These are phyloP conservation scores for Lagria hirta DNA, from an alignment of 2,888 invertebrate species.

Conservation along the genomic window DNA sequence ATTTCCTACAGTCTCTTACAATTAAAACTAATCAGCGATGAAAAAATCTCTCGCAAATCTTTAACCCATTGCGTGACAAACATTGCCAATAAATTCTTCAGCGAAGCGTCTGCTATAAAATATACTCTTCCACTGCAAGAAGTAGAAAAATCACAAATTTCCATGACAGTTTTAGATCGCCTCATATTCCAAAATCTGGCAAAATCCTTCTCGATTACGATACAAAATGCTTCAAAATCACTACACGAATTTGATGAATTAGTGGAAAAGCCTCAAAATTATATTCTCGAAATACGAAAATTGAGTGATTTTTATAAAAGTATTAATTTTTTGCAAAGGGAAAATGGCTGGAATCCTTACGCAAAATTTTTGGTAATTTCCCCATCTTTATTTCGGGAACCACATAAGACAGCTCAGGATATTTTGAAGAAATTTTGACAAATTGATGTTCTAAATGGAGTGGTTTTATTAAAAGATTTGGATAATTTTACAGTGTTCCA, in stretches of 20 bases:
- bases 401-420: not conserved
- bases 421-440: slow-evolving; percentile 11
- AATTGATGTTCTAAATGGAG: slow-evolving; percentile 10
- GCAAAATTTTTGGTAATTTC: slow-evolving; percentile 25
- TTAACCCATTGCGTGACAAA: slow-evolving; percentile 8
- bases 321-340: slow-evolving; percentile 4
- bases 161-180: slow-evolving; percentile 2
- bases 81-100: slow-evolving; percentile 5
- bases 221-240: not conserved
- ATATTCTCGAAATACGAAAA: slow-evolving; percentile 16
- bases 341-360: slow-evolving; percentile 22
- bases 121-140: slow-evolving; percentile 6
- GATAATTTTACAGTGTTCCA: slow-evolving; percentile 1
- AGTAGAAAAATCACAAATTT: not conserved
- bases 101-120: slow-evolving; percentile 3
- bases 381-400: slow-evolving; percentile 5
- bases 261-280: slow-evolving; percentile 9
- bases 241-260: not conserved
- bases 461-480: slow-evolving; percentile 13
- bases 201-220: too few species aligned
- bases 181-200: slow-evolving; percentile 5
- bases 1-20: too few species aligned
- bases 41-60: too few species aligned
- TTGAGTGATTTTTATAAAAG: slow-evolving; percentile 4
- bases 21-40: too few species aligned